A percentile compares a stretch with the other conserved stretches of the same genome.
phyloP scores from a whole-genome alignment of 2,888 invertebrate species.

The Leistus spinibarbis region DNA sequence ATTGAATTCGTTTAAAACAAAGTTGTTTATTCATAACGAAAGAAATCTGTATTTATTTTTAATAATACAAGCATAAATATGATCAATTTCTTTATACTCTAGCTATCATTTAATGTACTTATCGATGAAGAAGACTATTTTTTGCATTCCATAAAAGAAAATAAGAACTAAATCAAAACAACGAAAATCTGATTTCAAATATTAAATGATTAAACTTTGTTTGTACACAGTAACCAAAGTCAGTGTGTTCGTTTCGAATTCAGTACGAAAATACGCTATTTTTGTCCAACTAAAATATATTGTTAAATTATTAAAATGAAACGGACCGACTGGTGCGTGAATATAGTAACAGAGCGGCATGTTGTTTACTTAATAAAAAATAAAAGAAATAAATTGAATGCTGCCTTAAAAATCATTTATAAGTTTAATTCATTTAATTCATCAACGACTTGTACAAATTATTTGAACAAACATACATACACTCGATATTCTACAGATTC shows the following conservation, averaged over 20 bases:
- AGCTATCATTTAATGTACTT: slow-evolving; percentile 4
- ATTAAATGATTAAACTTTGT: background rate
- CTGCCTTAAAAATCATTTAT: background rate
- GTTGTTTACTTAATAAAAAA: background rate
- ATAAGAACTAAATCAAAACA: background rate
- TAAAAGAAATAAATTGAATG: background rate
- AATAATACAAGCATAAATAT: background rate
- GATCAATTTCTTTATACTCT: background rate
- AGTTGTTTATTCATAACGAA: background rate
- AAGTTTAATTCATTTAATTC: background rate
- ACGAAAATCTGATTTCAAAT: background rate
- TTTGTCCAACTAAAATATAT: background rate
- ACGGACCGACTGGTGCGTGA: background rate
- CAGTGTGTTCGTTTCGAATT: background rate
- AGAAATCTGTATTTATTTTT: background rate
- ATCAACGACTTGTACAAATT: background rate
- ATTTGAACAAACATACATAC: background rate
- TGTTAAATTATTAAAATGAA: background rate
- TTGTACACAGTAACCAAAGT: background rate
- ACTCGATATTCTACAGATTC: background rate
- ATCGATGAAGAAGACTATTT: slow-evolving; percentile 3
- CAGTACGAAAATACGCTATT: background rate
- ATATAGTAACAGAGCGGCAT: background rate
- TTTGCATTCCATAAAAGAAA: slow-evolving; percentile 6
- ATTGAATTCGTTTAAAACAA: too few species aligned